Percentiles rank a stretch among this genome's conserved stretches.
Evolutionary conservation across 92 coral and sea anemone genomes (phyloP).

Genomic region (Porites rus): DNA sequence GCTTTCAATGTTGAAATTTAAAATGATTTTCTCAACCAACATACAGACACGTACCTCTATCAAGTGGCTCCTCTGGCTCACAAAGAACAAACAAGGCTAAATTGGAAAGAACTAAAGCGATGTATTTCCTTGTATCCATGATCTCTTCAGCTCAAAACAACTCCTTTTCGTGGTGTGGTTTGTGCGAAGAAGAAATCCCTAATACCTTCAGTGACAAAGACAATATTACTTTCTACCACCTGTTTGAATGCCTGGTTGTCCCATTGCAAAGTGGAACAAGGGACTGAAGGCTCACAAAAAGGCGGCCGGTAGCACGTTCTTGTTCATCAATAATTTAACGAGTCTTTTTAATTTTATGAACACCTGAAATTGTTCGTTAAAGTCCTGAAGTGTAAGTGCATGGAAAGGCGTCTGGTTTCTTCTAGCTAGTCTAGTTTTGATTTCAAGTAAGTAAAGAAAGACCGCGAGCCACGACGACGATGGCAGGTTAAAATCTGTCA

Average conservation of each 20-base stretch:
- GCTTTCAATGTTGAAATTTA: background rate
- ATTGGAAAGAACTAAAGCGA: constrained; percentile 2
- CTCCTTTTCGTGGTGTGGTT: constrained; percentile 2
- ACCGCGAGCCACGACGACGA: too few relatives aligned
- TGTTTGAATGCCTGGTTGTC: constrained; percentile 20
- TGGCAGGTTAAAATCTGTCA: too few relatives aligned
- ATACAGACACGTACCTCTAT: constrained; percentile 17
- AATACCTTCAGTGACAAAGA: background rate
- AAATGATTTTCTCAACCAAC: background rate
- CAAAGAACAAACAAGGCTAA: constrained; percentile 16
- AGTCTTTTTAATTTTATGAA: background rate
- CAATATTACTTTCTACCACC: constrained; percentile 32
- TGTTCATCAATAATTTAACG: constrained; percentile 27
- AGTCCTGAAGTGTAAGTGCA: background rate
- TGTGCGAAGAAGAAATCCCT: background rate
- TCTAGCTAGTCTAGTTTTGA: too few relatives aligned
- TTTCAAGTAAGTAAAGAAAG: too few relatives aligned
- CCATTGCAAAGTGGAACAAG: background rate
- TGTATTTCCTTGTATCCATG: constrained; percentile 13
- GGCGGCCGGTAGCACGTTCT: constrained; percentile 36
- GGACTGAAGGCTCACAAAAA: background rate
- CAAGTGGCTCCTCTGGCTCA: constrained; percentile 42
- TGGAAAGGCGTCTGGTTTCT: background rate
- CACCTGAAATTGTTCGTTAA: too few relatives aligned
- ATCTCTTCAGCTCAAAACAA: background rate